phyloP scores from a whole-genome alignment of 2,113 vertebrate species.

The Pungitius pungitius region DNA sequence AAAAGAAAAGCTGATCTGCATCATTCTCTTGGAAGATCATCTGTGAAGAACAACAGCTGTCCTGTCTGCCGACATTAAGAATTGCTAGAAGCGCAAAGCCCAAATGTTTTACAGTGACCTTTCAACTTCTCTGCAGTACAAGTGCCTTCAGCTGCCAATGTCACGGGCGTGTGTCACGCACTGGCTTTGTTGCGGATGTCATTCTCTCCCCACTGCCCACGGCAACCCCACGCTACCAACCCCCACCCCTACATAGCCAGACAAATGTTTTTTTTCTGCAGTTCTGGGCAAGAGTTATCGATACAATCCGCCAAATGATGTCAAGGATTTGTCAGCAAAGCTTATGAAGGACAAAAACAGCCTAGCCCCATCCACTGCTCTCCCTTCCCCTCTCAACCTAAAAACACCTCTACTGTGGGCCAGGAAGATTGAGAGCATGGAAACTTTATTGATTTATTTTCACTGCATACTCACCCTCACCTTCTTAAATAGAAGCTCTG shows the following conservation, averaged over 20 bases:
- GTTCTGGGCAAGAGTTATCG: constrained; percentile 91
- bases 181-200: constrained; percentile 84
- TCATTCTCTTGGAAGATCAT: background rate
- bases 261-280: constrained; percentile 96
- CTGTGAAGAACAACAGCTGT: constrained; percentile 81
- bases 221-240: constrained; percentile 25
- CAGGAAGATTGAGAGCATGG: constrained; percentile 94
- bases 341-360: constrained; percentile 98
- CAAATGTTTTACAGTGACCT: constrained; percentile 86
- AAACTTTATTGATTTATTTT: constrained; percentile 95
- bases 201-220: constrained; percentile 37
- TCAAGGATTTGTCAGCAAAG: constrained; percentile 97
- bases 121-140: constrained; percentile 86
- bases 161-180: constrained; percentile 79
- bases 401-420: constrained; percentile 85
- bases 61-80: constrained; percentile 81
- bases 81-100: constrained; percentile 81
- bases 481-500: constrained; percentile 94
- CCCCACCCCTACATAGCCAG: constrained; percentile 86
- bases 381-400: constrained; percentile 45
- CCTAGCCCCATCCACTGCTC: constrained; percentile 57
- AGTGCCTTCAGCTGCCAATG: constrained; percentile 93
- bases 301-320: constrained; percentile 95
- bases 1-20: constrained; percentile 20
- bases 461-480: constrained; percentile 79